Percentiles rank a stretch among this genome's conserved stretches.
Evolutionary conservation across 2,797 vertebrate genomes (phyloP).

Genomic region (Lemur catta): DNA sequence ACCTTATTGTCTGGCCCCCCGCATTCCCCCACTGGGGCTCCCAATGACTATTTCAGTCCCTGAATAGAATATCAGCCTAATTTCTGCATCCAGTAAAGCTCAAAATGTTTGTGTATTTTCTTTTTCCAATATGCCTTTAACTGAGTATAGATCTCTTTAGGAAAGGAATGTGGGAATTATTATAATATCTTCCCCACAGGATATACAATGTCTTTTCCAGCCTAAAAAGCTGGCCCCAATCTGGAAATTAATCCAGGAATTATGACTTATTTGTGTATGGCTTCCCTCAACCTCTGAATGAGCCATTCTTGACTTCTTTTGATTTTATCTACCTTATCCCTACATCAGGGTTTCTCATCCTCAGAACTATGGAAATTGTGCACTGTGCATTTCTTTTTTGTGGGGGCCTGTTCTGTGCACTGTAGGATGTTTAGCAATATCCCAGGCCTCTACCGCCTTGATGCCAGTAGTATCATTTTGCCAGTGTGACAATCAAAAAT

Average conservation of each 20-base stretch:
- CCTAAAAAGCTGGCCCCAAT: not conserved
- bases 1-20: not conserved
- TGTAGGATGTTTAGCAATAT: not conserved
- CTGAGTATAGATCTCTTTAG: not conserved
- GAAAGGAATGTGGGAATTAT: not conserved
- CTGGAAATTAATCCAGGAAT: not conserved
- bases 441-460: not conserved
- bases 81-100: not conserved
- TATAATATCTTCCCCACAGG: not conserved
- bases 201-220: not conserved
- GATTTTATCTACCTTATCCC: not conserved
- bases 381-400: not conserved
- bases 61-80: not conserved
- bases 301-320: not conserved
- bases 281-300: not conserved
- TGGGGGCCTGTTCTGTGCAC: not conserved
- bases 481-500: not conserved
- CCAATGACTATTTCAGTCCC: not conserved
- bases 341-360: not conserved
- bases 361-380: not conserved
- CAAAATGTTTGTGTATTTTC: not conserved
- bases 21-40: not conserved
- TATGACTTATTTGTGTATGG: not conserved
- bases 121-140: not conserved
- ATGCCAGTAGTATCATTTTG: not conserved